Base-by-base conservation (phyloP, 2,888 invertebrate species). In the Leucozona laternaria region DNA sequence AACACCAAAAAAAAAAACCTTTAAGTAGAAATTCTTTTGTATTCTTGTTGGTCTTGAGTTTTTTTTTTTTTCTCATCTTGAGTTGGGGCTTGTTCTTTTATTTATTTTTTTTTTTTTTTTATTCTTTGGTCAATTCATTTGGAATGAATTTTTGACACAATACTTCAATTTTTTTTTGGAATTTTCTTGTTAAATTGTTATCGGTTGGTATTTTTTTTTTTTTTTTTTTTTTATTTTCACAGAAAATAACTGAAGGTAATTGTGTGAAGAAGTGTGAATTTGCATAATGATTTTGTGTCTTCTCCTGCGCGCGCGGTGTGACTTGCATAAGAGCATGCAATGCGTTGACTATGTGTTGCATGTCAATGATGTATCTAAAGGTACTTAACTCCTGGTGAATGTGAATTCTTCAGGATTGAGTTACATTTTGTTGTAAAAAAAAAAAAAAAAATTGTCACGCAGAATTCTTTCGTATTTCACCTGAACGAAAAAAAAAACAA, bases 141-240 rank as follows among this genome's bases (percentile, higher is more conserved):
- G 79, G 79, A 83, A 83, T 79, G 73, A 73, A 75, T 83, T 83
- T 83, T 83, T 79, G 70, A 83, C 83, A 83, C 70, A 79, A 75
- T 40, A 64, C 55, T 73, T 45, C 68, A 78, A 68, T 22, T 73
- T 78, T 50, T 48, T 48, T 13, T 79, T 50, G 4, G 28, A 68
- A 70, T 73, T 77, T 68, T 68, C 57, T 66, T 37, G 43, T 64
- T 48, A 31, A 62, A 45, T 48, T 45, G 64, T 58, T 62, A 62
- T 66, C 55, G 37, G 60, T 57, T 45, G 45, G 17, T 45, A 17
- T 45, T 17, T 45, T 45, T 45, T 17, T 8, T 40, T 45, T 45
- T 45, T 17, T 8, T 40, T 10, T 40, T 50, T 13, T 34, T 55
- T 0, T 57, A 31, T 28, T 57, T 37, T 43, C 20, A n/a, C 15